phyloP scores from a whole-genome alignment of 2,797 vertebrate genomes.

The Pipistrellus pipistrellus region DNA sequence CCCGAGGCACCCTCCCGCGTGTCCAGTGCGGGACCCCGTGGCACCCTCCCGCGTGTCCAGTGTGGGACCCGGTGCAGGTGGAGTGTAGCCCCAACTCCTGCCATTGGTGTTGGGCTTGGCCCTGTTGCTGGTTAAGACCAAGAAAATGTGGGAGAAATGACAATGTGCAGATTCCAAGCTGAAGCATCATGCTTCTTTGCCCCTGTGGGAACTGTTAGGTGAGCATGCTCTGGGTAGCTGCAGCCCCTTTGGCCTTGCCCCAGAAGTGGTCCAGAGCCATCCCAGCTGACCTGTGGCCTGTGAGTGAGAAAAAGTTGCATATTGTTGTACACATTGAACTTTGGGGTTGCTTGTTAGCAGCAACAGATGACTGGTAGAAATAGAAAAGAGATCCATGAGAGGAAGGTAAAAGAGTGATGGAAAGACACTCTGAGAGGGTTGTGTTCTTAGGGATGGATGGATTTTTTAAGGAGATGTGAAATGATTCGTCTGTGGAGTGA shows the following conservation, averaged over 20 bases:
- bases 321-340: not conserved
- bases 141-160: not conserved
- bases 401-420: not conserved
- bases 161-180: not conserved
- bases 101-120: not conserved
- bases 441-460: not conserved
- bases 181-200: not conserved
- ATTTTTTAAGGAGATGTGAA: not conserved
- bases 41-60: not conserved
- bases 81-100: rapidly evolving
- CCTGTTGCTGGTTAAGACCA: too few relatives aligned
- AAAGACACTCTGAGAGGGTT: not conserved
- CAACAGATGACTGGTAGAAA: not conserved
- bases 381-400: not conserved
- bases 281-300: not conserved
- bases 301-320: not conserved
- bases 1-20: too few relatives aligned
- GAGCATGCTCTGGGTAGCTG: not conserved
- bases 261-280: not conserved
- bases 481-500: not conserved
- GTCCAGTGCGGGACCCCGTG: too few relatives aligned
- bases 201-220: not conserved
- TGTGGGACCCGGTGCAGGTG: not conserved
- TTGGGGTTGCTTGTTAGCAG: not conserved
- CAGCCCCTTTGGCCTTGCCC: not conserved